Evolutionary conservation across 2,113 vertebrate genomes (phyloP).

Genomic region (Papio anubis): DNA sequence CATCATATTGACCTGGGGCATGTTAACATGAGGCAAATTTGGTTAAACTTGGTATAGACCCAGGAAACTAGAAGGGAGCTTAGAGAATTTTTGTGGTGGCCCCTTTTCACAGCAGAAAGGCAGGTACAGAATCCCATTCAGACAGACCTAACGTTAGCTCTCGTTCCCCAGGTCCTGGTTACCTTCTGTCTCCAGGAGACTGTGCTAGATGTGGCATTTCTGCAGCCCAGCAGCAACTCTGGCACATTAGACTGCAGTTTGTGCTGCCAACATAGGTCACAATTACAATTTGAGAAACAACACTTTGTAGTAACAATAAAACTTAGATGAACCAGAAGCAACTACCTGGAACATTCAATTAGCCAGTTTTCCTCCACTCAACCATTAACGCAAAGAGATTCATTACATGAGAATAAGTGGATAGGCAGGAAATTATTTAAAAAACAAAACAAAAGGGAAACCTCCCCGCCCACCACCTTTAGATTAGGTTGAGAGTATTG

Average conservation of each 20-base stretch:
- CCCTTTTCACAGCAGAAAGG: background rate
- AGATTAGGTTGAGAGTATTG: background rate
- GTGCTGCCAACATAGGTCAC: background rate
- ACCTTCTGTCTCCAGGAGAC: background rate
- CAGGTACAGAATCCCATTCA: background rate
- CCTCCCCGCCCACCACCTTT: background rate
- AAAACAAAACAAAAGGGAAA: background rate
- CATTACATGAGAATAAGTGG: background rate
- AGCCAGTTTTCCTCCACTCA: conserved; percentile 5
- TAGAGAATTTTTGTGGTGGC: background rate
- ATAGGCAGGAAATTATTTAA: background rate
- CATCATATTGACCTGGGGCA: background rate
- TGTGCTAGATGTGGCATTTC: background rate
- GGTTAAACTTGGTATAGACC: background rate
- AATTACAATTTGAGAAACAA: background rate
- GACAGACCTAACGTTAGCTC: background rate
- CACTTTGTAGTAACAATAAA: background rate
- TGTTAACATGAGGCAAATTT: background rate
- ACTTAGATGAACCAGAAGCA: conserved; percentile 44
- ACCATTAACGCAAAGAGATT: background rate
- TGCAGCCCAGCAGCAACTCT: background rate
- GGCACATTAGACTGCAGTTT: background rate
- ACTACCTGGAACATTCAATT: background rate
- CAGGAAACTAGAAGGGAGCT: background rate
- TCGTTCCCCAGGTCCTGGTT: background rate